phyloP scores from a whole-genome alignment of 2,113 vertebrate species.

The Misgurnus anguillicaudatus region DNA sequence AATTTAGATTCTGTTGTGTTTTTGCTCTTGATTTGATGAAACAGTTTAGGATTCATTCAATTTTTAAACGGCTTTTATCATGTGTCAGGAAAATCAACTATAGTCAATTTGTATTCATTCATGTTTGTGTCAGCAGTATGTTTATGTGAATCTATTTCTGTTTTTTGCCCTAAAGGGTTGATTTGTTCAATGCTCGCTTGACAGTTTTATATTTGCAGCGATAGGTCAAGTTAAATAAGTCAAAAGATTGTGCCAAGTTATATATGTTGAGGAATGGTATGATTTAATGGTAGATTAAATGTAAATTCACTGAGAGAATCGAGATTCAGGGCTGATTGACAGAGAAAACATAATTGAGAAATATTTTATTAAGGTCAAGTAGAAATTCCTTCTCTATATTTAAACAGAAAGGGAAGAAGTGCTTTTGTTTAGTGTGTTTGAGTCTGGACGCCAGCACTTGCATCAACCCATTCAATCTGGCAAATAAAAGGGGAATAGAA shows the following conservation, averaged over 20 bases:
- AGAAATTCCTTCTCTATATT: too few relatives aligned
- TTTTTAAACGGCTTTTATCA: too few relatives aligned
- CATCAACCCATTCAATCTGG: slow-evolving; percentile 62
- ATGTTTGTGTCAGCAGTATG: background rate
- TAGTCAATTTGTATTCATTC: too few relatives aligned
- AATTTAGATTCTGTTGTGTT: background rate
- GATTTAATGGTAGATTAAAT: background rate
- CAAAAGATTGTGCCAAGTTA: background rate
- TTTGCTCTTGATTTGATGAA: too few relatives aligned
- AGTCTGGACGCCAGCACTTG: slow-evolving; percentile 61
- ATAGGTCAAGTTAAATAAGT: background rate
- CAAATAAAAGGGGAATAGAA: slow-evolving; percentile 48
- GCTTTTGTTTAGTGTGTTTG: background rate
- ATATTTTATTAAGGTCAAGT: too few relatives aligned
- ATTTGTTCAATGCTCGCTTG: too few relatives aligned
- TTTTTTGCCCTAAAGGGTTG: too few relatives aligned
- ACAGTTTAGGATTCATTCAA: too few relatives aligned
- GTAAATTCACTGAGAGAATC: background rate
- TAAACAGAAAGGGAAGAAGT: too few relatives aligned
- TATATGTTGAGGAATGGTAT: background rate
- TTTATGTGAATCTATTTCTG: too few relatives aligned
- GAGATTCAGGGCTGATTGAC: background rate
- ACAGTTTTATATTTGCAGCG: background rate
- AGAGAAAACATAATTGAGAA: too few relatives aligned
- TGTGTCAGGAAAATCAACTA: too few relatives aligned